Evolutionary conservation across 1,140 invertebrate species (phyloP).

Genomic region (Drosophila baimaii): DNA sequence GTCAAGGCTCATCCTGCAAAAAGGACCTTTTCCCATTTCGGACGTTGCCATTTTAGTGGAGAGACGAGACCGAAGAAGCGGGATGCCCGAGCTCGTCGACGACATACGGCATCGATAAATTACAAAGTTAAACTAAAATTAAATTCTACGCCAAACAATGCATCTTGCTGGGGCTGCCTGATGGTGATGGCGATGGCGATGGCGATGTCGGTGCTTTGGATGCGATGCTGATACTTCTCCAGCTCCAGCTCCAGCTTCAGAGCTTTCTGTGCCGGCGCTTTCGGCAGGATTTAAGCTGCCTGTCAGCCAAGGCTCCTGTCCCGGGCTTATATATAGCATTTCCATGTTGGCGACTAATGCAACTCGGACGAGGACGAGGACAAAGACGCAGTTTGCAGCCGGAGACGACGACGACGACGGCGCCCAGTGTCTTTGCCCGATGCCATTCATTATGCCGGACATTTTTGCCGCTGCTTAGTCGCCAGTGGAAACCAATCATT

Average conservation of each 20-base stretch:
- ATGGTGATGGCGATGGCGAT: constrained; percentile 19
- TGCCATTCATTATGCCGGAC: constrained; percentile 81
- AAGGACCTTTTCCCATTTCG: constrained; percentile 40
- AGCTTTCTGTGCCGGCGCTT: constrained; percentile 52
- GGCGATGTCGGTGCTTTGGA: constrained; percentile 24
- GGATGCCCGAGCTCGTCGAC: constrained; percentile 58
- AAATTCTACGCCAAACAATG: constrained; percentile 83
- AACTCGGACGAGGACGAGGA: constrained; percentile 61
- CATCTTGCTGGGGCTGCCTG: constrained; percentile 62
- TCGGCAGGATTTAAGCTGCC: constrained; percentile 82
- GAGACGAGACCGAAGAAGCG: constrained; percentile 10
- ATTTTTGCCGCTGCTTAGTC: constrained; percentile 78
- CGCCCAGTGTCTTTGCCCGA: constrained; percentile 77
- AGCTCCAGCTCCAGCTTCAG: constrained; percentile 14
- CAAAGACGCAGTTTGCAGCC: constrained; percentile 48
- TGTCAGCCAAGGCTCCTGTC: constrained; percentile 72
- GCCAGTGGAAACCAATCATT: constrained; percentile 81
- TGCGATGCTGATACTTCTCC: constrained; percentile 38
- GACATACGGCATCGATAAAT: constrained; percentile 83
- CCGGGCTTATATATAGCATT: constrained; percentile 74
- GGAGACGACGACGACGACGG: constrained; percentile 50
- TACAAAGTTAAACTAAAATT: constrained; percentile 83
- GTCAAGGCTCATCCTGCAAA: constrained; percentile 27
- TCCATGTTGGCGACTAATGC: constrained; percentile 82
- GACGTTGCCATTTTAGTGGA: constrained; percentile 32